Conservation (phyloP, 2,113 vertebrate genomes). For the Psittacus erithacus region DNA sequence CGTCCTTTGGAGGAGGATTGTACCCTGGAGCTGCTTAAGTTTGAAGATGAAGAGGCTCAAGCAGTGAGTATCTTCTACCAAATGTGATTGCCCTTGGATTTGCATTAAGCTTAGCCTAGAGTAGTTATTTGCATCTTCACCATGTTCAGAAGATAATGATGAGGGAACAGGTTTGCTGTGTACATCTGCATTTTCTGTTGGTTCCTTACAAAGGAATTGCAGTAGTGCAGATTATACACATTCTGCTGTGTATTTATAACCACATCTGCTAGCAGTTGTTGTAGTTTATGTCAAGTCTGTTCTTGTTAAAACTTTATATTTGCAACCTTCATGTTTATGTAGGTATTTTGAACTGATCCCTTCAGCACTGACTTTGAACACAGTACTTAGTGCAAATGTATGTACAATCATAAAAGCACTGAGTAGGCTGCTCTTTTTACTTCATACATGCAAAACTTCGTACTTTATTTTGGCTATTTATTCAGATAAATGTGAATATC, state of each 20-base stretch:
- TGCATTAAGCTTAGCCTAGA: background rate
- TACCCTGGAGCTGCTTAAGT: constrained; percentile 91
- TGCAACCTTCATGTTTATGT: background rate
- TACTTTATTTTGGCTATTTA: background rate
- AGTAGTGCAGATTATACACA: background rate
- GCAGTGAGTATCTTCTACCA: constrained; percentile 82
- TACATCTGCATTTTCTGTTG: background rate
- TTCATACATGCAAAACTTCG: background rate
- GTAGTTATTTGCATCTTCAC: background rate
- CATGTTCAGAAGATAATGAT: background rate
- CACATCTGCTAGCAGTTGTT: background rate
- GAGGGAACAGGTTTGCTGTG: background rate
- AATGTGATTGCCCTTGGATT: background rate
- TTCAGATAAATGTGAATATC: background rate
- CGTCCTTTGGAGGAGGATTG: constrained; percentile 91
- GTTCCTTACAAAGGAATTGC: background rate
- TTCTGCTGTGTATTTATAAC: background rate
- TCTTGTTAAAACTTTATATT: background rate
- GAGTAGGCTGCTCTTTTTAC: background rate
- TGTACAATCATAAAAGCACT: background rate
- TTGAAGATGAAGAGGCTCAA: constrained; percentile 96
- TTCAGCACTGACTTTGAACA: background rate
- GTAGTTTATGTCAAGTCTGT: background rate
- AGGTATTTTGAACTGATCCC: background rate
- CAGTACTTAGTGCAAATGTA: background rate